Evolutionary conservation across 2,113 vertebrate genomes (phyloP), one percentile per base, ranked within the genome.

Genomic region (Puntigrus tetrazona): DNA sequence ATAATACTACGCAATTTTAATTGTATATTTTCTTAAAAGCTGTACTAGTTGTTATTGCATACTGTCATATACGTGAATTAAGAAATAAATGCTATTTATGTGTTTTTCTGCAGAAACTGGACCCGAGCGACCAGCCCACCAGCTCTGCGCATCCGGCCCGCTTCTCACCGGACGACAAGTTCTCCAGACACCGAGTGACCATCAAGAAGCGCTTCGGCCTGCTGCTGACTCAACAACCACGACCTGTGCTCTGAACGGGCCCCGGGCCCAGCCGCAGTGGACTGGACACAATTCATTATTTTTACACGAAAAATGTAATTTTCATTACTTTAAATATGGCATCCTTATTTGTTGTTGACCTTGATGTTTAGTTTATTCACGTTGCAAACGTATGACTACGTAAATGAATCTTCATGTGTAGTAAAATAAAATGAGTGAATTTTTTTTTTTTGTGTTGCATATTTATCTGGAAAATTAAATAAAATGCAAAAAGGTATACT

Each of bases 111-210:
- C 93, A 98, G 97, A 97, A 97, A 75, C 14, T 91, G 65, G 88
- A 87, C 69, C 94, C 94, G 0, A 43, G 78, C 1, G 95, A 95
- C 6, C 90, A 92, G 47, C 96, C 95, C 82, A 98, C 96, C 61
- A 94, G 93, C 76, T 97, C 96, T 0, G 97, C 97, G 2, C 97
- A 98, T 65, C 97, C 97, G 3, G 96, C 96, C 18, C 95, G 96
- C 2, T 98, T 97, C 90, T 97, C 96, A 7, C 97, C 96, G 0
- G 97, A 97, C 25, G 97, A 97, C 91, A 97, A 97, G 85, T 97
- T 96, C 89, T 98, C 97, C 31, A 84, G 96, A 43, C 95, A 97
- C 88, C 90, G 96, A 8, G 94, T 97, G 86, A 94, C 92, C 3
- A 36, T 98, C 87, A 98, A 98, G 94, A 97, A 95, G 87, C 94